Conservation (phyloP, 1,140 invertebrate genomes). For the Leptopilina boulardi region DNA sequence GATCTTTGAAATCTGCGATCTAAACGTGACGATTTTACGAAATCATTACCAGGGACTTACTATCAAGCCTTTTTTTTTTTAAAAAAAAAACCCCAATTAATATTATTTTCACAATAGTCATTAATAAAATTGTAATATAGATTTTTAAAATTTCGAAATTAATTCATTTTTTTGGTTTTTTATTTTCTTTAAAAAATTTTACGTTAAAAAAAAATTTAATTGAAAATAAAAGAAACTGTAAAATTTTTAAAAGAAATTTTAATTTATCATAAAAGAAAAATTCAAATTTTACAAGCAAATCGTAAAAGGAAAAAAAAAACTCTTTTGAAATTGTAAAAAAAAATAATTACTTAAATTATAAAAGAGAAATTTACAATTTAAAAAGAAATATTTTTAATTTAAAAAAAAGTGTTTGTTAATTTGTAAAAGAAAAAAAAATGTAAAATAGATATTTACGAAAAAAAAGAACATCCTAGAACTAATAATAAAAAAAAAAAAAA, state of each 20-base stretch:
- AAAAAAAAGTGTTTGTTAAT: not conserved
- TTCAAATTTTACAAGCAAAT: too few species aligned
- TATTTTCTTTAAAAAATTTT: too few species aligned
- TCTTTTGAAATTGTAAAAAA: too few species aligned
- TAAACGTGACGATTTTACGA: constrained; percentile 19
- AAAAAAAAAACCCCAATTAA: not conserved
- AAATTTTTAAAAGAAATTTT: not conserved
- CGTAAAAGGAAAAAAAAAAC: too few species aligned
- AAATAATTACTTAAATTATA: too few species aligned
- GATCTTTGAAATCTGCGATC: constrained; percentile 20
- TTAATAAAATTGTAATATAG: not conserved
- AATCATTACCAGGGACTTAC: constrained; percentile 13
- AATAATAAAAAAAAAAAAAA: not conserved
- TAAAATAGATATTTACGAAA: not conserved
- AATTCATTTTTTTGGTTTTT: not conserved
- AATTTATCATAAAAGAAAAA: not conserved
- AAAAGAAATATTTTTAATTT: too few species aligned
- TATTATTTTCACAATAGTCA: not conserved
- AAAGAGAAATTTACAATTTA: too few species aligned
- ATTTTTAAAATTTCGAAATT: constrained; percentile 18
- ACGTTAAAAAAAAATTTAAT: too few species aligned
- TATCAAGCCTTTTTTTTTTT: not conserved
- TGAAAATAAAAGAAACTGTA: not conserved
- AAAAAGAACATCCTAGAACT: not conserved
- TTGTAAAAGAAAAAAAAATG: not conserved